Conservation (phyloP, 2,113 vertebrate species). For the Zosterops pallidus region DNA sequence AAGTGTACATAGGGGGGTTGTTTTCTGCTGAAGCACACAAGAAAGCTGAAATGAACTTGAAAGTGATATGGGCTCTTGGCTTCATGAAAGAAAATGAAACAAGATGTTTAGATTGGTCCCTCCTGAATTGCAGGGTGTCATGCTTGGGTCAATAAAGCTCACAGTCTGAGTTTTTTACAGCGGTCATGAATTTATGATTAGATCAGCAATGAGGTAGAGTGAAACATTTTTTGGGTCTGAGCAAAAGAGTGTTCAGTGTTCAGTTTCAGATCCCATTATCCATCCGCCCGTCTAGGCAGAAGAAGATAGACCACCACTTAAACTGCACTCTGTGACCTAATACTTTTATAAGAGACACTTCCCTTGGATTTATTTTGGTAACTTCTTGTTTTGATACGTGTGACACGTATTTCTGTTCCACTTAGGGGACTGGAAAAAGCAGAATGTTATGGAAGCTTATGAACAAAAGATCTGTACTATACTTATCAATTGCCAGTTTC, state of each 20-base stretch:
- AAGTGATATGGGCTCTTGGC: background rate
- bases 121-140: slow-evolving; percentile 5
- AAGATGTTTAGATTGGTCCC: background rate
- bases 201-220: background rate
- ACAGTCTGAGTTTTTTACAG: background rate
- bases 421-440: background rate
- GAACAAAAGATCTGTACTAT: background rate
- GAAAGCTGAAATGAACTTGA: slow-evolving; percentile 30
- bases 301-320: background rate
- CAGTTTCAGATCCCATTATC: background rate
- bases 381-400: background rate
- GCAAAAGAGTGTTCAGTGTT: background rate
- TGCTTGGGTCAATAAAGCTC: background rate
- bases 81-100: slow-evolving; percentile 14
- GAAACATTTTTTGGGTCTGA: background rate
- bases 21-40: slow-evolving; percentile 42
- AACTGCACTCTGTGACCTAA: background rate
- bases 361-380: background rate
- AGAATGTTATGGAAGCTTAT: background rate
- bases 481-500: background rate
- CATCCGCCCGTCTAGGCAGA: background rate
- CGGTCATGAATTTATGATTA: slow-evolving; percentile 32
- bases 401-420: background rate
- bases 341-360: background rate
- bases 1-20: background rate